Evolutionary conservation across 2,888 invertebrate species (phyloP).

Genomic region (Glyphotaelius pellucidus): DNA sequence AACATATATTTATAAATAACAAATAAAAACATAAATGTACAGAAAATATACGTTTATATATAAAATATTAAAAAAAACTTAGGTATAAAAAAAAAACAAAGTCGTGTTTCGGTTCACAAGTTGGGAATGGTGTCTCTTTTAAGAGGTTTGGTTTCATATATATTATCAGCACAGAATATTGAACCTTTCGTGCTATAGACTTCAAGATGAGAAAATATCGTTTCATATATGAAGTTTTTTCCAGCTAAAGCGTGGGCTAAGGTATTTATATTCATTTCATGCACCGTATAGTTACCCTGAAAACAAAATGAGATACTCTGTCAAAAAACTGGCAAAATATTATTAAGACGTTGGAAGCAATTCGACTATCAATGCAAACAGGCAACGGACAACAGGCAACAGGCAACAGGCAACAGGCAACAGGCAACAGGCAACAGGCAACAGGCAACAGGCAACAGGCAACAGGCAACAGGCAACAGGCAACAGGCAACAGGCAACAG

Average conservation of each 20-base stretch:
- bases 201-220: not conserved
- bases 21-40: too few species aligned
- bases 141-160: slow-evolving; percentile 25
- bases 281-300: slow-evolving; percentile 31
- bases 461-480: not conserved
- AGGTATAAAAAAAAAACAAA: too few species aligned
- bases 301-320: not conserved
- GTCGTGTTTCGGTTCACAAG: not conserved
- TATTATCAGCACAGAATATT: not conserved
- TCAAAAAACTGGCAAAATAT: not conserved
- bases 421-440: not conserved
- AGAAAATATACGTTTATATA: too few species aligned
- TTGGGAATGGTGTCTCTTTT: not conserved
- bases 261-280: not conserved
- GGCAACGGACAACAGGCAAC: not conserved
- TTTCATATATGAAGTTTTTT: slow-evolving; percentile 37
- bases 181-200: slow-evolving; percentile 6
- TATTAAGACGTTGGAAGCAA: not conserved
- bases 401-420: not conserved
- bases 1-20: too few species aligned
- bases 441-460: not conserved
- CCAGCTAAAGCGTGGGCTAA: slow-evolving; percentile 10
- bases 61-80: too few species aligned
- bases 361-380: not conserved
- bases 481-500: not conserved